Percentiles rank a stretch among this genome's conserved stretches.
These are phyloP conservation scores for Ptychochromis oligacanthus DNA, from an alignment of 2,113 vertebrate species.

Conservation along the genomic window DNA sequence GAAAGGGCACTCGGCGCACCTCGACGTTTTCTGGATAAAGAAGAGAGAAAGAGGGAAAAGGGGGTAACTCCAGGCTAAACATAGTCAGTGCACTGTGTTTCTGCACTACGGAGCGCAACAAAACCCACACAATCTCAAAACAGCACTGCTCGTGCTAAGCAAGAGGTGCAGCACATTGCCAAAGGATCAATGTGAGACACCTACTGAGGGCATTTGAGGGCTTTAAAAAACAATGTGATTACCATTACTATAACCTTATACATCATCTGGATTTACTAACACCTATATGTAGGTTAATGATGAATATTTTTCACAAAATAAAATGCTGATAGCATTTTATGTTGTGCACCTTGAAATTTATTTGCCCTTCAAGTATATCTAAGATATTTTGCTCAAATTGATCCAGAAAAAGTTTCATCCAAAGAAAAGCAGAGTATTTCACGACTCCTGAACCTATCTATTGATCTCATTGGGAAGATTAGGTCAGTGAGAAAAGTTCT, in stretches of 20 bases:
- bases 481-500: slow-evolving; percentile 17
- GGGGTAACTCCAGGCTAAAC: slow-evolving; percentile 67
- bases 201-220: not conserved
- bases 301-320: not conserved
- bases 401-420: slow-evolving; percentile 43
- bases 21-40: slow-evolving; percentile 83
- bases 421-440: slow-evolving; percentile 41
- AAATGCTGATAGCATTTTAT: slow-evolving; percentile 28
- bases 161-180: slow-evolving; percentile 70
- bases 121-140: slow-evolving; percentile 56
- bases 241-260: not conserved
- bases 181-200: slow-evolving; percentile 66
- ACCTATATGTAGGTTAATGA: not conserved
- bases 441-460: slow-evolving; percentile 6
- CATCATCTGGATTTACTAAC: slow-evolving; percentile 29
- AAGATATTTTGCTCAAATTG: slow-evolving; percentile 47
- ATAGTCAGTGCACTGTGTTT: slow-evolving; percentile 39
- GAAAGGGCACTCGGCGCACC: slow-evolving; percentile 84
- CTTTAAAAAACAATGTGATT: slow-evolving; percentile 27
- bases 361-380: not conserved
- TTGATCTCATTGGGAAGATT: slow-evolving; percentile 16
- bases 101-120: slow-evolving; percentile 61
- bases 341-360: slow-evolving; percentile 16
- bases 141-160: slow-evolving; percentile 67
- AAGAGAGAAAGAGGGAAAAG: slow-evolving; percentile 61